Base-by-base conservation (phyloP, 1,140 invertebrate genomes). In the Rhynchophorus ferrugineus region DNA sequence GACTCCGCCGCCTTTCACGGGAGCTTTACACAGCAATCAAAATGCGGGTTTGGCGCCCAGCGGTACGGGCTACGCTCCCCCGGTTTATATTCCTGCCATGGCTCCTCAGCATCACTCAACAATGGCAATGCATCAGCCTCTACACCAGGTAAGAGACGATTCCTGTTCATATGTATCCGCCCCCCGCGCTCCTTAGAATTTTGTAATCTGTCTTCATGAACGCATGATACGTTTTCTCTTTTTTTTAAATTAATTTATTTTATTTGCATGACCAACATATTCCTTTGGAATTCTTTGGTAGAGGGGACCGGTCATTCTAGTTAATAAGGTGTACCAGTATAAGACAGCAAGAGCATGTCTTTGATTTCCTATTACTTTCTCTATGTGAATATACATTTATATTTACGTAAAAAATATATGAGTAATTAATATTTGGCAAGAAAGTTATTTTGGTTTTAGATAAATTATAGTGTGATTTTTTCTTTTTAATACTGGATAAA, bases 1-100 rank as follows among this genome's bases (percentile, higher is more conserved):
- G 44, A 89, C 87, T 29, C 87, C 87, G 18, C 87, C 86, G 20
- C 86, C 87, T 22, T 89, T 88, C 68, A 82, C 81, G 45, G 66
- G 64, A 6, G 54, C 65, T 49, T 69, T 89, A 59, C 75, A 82
- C 21, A 82, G 82, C 34, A 85, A 77, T 55, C 85, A 86, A 63
- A 84, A 77, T 58, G 82, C 83, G 44, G 82, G 81, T 20, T 75
- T 85, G 58, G 79, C 78, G 8, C 83, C 83, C 11, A 78, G 78
- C 58, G 80, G 78, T 53, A 79, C 80, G 2, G 78, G 77, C 34
- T 79, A 77, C 59, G 64, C 72, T 21, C 79, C 80, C 2, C 80
- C 80, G 57, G 75, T 85, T 65, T 89, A 83, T 71, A 81, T 89
- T 63, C 80, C 82, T 11, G 80, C 85, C 46, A 79, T 87, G 76